phyloP scores from a whole-genome alignment of 1,140 invertebrate genomes.

The Brachionus calyciflorus region DNA sequence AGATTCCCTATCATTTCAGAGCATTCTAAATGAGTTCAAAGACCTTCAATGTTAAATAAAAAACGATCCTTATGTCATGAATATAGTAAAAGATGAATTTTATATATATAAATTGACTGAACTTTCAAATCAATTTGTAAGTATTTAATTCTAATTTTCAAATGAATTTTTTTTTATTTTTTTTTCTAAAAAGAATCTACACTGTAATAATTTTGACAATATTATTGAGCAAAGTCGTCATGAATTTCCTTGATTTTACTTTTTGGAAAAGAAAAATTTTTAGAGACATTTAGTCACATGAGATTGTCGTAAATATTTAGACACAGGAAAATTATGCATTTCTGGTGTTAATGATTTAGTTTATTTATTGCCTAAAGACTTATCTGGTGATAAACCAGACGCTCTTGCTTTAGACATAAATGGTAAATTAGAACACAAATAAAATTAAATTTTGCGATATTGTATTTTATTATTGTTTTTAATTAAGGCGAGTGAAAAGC shows the following conservation, averaged over 20 bases:
- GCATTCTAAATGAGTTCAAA: neutral
- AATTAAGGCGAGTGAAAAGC: slow-evolving; percentile 54
- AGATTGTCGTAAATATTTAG: slow-evolving; percentile 55
- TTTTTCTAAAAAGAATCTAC: neutral
- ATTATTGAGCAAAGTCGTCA: slow-evolving; percentile 29
- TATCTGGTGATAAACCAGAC: slow-evolving; percentile 53
- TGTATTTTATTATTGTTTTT: neutral
- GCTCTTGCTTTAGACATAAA: slow-evolving; percentile 52
- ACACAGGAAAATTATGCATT: slow-evolving; percentile 56
- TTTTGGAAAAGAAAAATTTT: slow-evolving; percentile 56
- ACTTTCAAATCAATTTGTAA: slow-evolving; percentile 8
- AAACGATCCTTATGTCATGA: slow-evolving; percentile 22
- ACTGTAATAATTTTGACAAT: slow-evolving; percentile 25
- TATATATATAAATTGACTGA: neutral
- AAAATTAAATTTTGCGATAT: too few species aligned
- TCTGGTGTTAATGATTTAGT: slow-evolving; percentile 53
- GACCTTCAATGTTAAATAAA: slow-evolving; percentile 39
- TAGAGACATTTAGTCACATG: slow-evolving; percentile 56
- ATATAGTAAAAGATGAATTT: slow-evolving; percentile 6
- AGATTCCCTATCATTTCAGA: neutral
- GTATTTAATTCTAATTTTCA: neutral
- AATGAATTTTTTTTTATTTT: neutral
- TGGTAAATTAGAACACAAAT: too few species aligned
- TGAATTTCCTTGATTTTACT: slow-evolving; percentile 57
- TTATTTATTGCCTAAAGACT: slow-evolving; percentile 53